Evolutionary conservation across 2,888 invertebrate species (phyloP), one percentile per base, ranked within the genome.

Genomic region (Cremastobaeus sp.): DNA sequence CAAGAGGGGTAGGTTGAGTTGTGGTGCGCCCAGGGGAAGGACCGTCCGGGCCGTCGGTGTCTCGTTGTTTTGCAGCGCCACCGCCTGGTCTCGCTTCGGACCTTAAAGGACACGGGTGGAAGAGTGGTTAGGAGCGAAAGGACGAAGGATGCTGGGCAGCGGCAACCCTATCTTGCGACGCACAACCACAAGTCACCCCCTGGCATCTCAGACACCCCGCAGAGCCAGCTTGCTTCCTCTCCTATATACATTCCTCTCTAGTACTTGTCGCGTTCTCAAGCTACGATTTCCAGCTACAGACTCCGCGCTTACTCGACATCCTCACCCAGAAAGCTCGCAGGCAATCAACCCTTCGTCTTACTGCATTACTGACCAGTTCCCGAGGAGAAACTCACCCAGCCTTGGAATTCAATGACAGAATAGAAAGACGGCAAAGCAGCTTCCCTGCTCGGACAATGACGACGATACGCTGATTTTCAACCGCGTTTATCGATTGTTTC

Each of bases 111-210:
- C 77, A 66, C 78, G 78, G 79, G 78, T 78, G 77, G 79, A 65
- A 71, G 79, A 73, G 73, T 69, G 74, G 72, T 70, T 64, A 52
- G 68, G 50, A 60, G 59, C 68, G 74, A 72, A 74, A 73, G 69
- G 78, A 75, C 74, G 78, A 69, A 75, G 75, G 73, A 75, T 71
- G 73, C 75, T 74, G 77, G 78, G 76, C 78, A 76, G 78, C 74
- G 74, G 77, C 83, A 83, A 86, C 84, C 85, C 85, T 86, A 84
- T 85, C 85, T 85, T 81, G 82, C 82, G 81, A 83, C 83, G 83
- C 84, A 83, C 84, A 84, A 85, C 87, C 86, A 83, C 86, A 85
- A 85, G 85, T 86, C 84, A 84, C 80, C 82, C 79, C 76, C 71
- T 64, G 48, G 74, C 65, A 77, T 78, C 82, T 78, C 81, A 43